Conservation (phyloP, 2,797 vertebrate genomes). For the Falco rusticolus region DNA sequence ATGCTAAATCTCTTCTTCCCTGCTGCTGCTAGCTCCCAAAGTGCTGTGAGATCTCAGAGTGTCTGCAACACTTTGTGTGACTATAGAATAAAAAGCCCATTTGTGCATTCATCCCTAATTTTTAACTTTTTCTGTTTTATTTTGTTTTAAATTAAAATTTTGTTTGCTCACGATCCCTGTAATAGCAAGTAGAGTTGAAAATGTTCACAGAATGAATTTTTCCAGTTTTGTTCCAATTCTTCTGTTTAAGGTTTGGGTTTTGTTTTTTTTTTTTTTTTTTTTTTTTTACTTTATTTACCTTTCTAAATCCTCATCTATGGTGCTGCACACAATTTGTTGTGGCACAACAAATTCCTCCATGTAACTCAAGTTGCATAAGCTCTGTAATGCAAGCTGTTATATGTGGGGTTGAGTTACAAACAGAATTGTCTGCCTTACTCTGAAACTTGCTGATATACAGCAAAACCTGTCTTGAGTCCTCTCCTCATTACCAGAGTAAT, state of each 20-base stretch:
- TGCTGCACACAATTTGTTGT: background rate
- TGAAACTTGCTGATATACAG: background rate
- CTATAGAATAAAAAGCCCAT: background rate
- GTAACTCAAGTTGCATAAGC: background rate
- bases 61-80: background rate
- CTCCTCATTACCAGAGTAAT: background rate
- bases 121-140: background rate
- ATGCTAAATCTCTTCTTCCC: background rate
- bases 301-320: background rate
- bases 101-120: background rate
- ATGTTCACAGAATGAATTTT: background rate
- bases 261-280: background rate
- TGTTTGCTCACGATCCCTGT: background rate
- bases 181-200: background rate
- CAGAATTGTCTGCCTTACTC: background rate
- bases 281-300: background rate
- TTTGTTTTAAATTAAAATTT: background rate
- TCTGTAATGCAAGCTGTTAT: background rate
- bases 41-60: background rate
- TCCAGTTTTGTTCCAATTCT: background rate
- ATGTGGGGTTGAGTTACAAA: background rate
- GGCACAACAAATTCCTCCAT: background rate
- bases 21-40: background rate
- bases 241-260: background rate
- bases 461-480: background rate